Evolutionary conservation across 2,888 invertebrate species (phyloP).

Genomic region (Spilosoma lubricipeda): DNA sequence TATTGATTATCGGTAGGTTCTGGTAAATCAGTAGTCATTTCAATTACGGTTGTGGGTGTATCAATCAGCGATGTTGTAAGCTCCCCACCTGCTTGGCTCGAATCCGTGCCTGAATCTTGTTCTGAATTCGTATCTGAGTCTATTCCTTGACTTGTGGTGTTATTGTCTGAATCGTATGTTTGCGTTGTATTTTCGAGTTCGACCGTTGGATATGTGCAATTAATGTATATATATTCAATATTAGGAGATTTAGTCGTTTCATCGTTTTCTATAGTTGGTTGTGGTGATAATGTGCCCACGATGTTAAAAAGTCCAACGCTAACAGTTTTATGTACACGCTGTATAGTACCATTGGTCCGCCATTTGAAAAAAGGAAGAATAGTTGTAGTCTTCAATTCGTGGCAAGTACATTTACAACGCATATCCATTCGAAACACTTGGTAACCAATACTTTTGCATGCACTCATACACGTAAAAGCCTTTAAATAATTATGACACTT

Average conservation of each 20-base stretch:
- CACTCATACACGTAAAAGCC: slow-evolving; percentile 72
- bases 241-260: not conserved
- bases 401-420: slow-evolving; percentile 71
- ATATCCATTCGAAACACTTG: slow-evolving; percentile 65
- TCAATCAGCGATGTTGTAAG: not conserved
- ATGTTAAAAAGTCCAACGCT: slow-evolving; percentile 67
- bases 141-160: not conserved
- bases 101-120: not conserved
- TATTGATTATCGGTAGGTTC: not conserved
- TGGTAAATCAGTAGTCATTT: no score
- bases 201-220: not conserved
- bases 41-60: no score
- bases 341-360: slow-evolving; percentile 71
- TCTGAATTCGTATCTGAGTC: not conserved
- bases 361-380: slow-evolving; percentile 70
- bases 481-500: slow-evolving; percentile 62
- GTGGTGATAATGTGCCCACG: slow-evolving; percentile 66
- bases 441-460: slow-evolving; percentile 73
- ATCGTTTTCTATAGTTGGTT: not conserved
- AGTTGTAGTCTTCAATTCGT: slow-evolving; percentile 66
- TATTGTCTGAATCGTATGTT: not conserved
- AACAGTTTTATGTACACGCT: slow-evolving; percentile 56
- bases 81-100: not conserved
- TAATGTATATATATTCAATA: not conserved
- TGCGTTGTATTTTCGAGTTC: not conserved